Evolutionary conservation across 2,113 vertebrate genomes (phyloP).

Genomic region (Reinhardtius hippoglossoides): DNA sequence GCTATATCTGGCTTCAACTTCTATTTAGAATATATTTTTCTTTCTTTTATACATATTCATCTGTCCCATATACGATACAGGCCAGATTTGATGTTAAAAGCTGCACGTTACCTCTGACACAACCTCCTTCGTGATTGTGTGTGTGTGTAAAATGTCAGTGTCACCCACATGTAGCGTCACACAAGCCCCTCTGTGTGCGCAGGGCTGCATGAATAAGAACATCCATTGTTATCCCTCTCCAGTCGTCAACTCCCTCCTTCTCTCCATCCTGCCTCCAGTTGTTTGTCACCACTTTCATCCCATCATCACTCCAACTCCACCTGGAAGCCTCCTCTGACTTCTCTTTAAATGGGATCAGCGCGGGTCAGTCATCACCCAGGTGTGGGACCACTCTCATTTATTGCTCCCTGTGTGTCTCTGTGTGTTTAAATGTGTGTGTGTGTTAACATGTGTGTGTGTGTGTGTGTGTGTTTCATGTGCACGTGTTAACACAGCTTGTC

Average conservation of each 20-base stretch:
- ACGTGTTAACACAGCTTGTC: background rate
- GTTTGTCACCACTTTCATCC: slow-evolving; percentile 72
- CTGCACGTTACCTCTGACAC: no score
- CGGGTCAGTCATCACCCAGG: slow-evolving; percentile 79
- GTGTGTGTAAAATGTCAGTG: slow-evolving; percentile 24
- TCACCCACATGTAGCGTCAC: slow-evolving; percentile 22
- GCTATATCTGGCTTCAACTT: background rate
- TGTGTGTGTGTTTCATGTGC: background rate
- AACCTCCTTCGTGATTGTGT: slow-evolving; percentile 4
- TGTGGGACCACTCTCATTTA: slow-evolving; percentile 50
- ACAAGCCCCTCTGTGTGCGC: slow-evolving; percentile 8
- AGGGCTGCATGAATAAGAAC: slow-evolving; percentile 51
- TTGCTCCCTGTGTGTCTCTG: slow-evolving; percentile 19
- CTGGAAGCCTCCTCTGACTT: slow-evolving; percentile 70
- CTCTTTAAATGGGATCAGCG: slow-evolving; percentile 68
- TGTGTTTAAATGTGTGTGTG: slow-evolving; percentile 29
- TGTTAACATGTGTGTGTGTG: slow-evolving; percentile 2
- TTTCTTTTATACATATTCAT: background rate
- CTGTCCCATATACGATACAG: background rate
- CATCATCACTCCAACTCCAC: slow-evolving; percentile 69
- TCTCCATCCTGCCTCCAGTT: slow-evolving; percentile 70
- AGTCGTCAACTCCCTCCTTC: slow-evolving; percentile 45
- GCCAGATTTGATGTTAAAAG: no score
- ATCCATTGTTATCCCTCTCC: slow-evolving; percentile 51
- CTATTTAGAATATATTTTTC: background rate